Percentiles rank a stretch among this genome's conserved stretches.
Conservation (phyloP, 1,140 invertebrate species). For the Lepidurus packardi region DNA sequence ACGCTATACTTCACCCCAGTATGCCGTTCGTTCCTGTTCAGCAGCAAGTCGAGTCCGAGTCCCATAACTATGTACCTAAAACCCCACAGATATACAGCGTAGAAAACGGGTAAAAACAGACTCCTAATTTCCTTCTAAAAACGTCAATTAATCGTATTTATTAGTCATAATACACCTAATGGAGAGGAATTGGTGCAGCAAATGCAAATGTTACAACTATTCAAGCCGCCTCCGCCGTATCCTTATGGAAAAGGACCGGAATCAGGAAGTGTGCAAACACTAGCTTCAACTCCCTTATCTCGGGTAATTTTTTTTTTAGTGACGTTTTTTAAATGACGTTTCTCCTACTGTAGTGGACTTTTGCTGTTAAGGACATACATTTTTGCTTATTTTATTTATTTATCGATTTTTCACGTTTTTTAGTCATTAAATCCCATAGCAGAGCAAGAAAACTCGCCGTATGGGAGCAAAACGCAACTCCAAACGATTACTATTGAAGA, state of each 20-base stretch:
- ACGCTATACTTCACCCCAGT: constrained; percentile 33
- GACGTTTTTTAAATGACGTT: neutral
- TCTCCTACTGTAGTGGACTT: neutral
- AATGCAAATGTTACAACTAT: constrained; percentile 61
- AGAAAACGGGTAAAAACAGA: neutral
- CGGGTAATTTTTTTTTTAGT: neutral
- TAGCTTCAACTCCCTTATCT: neutral
- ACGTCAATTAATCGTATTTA: neutral
- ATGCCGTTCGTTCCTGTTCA: constrained; percentile 51
- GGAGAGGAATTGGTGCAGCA: constrained; percentile 46
- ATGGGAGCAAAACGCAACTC: constrained; percentile 2
- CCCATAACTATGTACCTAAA: constrained; percentile 38
- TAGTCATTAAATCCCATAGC: neutral
- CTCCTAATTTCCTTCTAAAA: neutral
- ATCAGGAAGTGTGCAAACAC: constrained; percentile 7
- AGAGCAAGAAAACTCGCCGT: neutral
- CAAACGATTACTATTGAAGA: neutral
- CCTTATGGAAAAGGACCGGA: constrained; percentile 53
- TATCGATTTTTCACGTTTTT: neutral
- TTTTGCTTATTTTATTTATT: too few relatives aligned
- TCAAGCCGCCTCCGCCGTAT: constrained; percentile 72
- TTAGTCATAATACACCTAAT: constrained; percentile 21
- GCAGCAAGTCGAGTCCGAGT: constrained; percentile 53
- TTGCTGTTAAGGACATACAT: too few relatives aligned
- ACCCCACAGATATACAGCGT: constrained; percentile 29